Percentiles rank a stretch among this genome's conserved stretches.
Evolutionary conservation across 1,140 invertebrate species (phyloP).

Genomic region (Aphelinus atriplicis): DNA sequence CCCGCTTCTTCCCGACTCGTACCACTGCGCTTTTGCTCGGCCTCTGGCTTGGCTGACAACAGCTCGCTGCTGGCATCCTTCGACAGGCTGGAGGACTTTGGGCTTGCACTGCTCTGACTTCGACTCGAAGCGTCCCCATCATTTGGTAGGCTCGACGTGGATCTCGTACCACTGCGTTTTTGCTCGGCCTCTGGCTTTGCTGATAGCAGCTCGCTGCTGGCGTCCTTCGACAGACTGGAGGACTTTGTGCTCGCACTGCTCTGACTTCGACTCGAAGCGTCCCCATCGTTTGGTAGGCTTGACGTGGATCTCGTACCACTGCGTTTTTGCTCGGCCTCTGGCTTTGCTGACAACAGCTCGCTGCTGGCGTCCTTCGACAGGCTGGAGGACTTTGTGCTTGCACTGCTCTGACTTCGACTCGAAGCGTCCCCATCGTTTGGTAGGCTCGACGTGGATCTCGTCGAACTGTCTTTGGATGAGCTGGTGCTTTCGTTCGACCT

Average conservation of each 20-base stretch:
- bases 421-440: not conserved
- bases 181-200: conserved; percentile 25
- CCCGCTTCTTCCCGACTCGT: conserved; percentile 9
- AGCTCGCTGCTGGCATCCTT: conserved; percentile 50
- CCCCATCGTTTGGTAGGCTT: not conserved
- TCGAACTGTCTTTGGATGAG: not conserved
- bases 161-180: not conserved
- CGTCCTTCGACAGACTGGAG: conserved; percentile 44
- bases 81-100: conserved; percentile 24
- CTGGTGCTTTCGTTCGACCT: not conserved
- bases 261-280: conserved; percentile 37
- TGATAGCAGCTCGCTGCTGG: conserved; percentile 49
- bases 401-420: conserved; percentile 42
- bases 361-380: conserved; percentile 49
- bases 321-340: not conserved
- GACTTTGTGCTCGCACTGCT: conserved; percentile 33
- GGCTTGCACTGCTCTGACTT: conserved; percentile 42
- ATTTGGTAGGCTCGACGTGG: not conserved
- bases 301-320: not conserved
- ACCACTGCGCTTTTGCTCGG: not conserved
- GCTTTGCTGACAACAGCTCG: conserved; percentile 46
- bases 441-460: not conserved
- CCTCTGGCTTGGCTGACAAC: conserved; percentile 42
- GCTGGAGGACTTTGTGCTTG: conserved; percentile 13
- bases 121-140: not conserved